A percentile compares a stretch with the other conserved stretches of the same genome.
Evolutionary conservation across 2,888 invertebrate species (phyloP).

Genomic region (Belgica antarctica): DNA sequence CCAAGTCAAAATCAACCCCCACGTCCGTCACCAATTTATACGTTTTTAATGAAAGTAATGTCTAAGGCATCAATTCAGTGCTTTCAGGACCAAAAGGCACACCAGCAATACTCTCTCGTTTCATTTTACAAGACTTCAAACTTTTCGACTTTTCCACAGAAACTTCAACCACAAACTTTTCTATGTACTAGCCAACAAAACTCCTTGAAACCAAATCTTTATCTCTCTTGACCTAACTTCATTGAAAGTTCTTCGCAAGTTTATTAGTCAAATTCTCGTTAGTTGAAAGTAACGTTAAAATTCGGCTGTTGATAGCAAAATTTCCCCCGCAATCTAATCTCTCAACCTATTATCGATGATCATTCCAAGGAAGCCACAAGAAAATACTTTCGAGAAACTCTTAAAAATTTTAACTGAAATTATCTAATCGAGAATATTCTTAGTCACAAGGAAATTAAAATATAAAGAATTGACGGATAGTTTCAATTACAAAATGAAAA

Average conservation of each 20-base stretch:
- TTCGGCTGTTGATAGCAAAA: neutral
- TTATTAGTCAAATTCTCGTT: too few relatives aligned
- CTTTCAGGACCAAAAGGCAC: slow-evolving; percentile 12
- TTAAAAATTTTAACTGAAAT: neutral
- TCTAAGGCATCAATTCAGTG: slow-evolving; percentile 5
- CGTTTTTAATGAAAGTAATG: slow-evolving; percentile 40
- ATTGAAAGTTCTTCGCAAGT: neutral
- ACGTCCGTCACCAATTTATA: slow-evolving; percentile 38
- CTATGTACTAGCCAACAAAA: slow-evolving; percentile 4
- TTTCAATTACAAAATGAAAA: slow-evolving; percentile 27
- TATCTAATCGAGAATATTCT: neutral
- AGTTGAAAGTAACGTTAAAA: too few relatives aligned
- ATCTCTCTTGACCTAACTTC: too few relatives aligned
- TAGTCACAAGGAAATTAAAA: neutral
- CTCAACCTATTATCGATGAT: neutral
- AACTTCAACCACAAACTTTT: neutral
- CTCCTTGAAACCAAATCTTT: neutral
- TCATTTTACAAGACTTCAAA: neutral
- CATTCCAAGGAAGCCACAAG: neutral
- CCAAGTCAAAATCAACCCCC: slow-evolving; percentile 33
- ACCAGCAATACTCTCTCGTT: neutral
- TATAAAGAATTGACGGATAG: slow-evolving; percentile 1
- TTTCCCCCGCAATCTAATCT: neutral
- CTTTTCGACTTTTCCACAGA: slow-evolving; percentile 1
- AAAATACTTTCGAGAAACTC: neutral